A percentile compares a stretch with the other conserved stretches of the same genome.
Conservation (phyloP, 2,113 vertebrate genomes). For the Mormoops blainvillei region DNA sequence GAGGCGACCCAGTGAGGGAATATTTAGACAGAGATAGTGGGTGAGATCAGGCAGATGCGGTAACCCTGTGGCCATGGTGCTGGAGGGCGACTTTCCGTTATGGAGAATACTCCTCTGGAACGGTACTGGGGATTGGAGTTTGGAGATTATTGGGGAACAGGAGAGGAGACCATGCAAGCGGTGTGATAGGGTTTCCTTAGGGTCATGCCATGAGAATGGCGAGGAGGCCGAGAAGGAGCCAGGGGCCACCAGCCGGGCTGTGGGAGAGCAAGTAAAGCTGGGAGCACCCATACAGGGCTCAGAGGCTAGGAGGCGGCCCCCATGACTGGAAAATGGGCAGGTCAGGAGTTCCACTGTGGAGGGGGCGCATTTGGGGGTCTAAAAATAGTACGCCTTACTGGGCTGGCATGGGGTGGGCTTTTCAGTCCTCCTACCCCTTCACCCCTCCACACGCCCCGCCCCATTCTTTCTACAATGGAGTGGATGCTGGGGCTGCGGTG, state of each 20-base stretch:
- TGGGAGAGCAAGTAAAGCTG: too few species aligned
- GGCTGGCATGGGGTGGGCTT: not conserved
- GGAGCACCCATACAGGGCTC: too few species aligned
- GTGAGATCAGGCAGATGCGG: not conserved
- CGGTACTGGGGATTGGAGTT: not conserved
- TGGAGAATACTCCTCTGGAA: not conserved
- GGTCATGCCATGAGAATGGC: too few species aligned
- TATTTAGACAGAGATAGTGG: too few species aligned
- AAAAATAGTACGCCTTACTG: not conserved
- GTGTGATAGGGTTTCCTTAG: not conserved
- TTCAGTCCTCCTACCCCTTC: not conserved
- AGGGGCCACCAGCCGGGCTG: not conserved
- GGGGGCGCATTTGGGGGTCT: not conserved
- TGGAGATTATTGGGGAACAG: not conserved
- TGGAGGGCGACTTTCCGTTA: not conserved
- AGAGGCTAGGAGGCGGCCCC: not conserved
- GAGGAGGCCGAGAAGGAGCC: not conserved
- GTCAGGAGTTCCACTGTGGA: not conserved
- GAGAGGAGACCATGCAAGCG: not conserved
- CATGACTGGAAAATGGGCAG: too few species aligned
- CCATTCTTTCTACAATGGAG: not conserved
- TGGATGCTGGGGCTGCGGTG: constrained; percentile 28
- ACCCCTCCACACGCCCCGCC: not conserved
- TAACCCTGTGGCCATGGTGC: not conserved
- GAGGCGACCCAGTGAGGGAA: not conserved